Evolutionary conservation across 2,797 vertebrate genomes (phyloP), one percentile per base, ranked within the genome.

Genomic region (Galaxias olidus): DNA sequence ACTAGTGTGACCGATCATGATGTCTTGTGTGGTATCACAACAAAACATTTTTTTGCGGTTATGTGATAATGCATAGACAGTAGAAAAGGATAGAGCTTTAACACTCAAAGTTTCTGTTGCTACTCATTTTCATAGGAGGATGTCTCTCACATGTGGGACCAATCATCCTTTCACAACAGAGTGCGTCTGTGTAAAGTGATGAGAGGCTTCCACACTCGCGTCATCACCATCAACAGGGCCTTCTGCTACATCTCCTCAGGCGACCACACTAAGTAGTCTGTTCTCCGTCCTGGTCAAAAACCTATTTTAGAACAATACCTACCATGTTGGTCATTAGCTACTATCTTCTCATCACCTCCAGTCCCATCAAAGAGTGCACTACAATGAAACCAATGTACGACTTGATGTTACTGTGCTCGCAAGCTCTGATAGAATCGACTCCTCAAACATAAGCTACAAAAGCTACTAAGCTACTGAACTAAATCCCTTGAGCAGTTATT

Each of bases 191-290:
- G 92, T 42, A 68, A 88, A 0, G 59, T 84, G 9, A 89, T 98
- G 13, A 93, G 90, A 0, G 92, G 91, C 6, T 93, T 98, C 76
- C 71, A 81, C 0, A 4, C 90, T 5, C 93, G 96, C 0, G 64
- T 83, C 0, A 72, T 96, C 85, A 97, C 96, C 59, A 91, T 98
- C 59, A 72, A 87, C 78, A 86, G 96, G 75, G 75, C 91, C 1
- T 77, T 98, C 69, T 84, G 73, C 65, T 95, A 94, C 75, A 84
- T 94, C 59, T 78, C 72, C 15, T 86, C 90, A 0, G 85, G 85
- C 52, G 86, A 90, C 10, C 76, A 90, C 74, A 77, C 17, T 61
- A 74, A 85, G 50, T 88, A 71, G 75, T 66, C 19, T 4, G 18
- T 67, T 51, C 4, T 43, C 58, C 6, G 30, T 30, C 30, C 30